Conservation (phyloP, 1,140 invertebrate species). For the Melitaea cinxia region DNA sequence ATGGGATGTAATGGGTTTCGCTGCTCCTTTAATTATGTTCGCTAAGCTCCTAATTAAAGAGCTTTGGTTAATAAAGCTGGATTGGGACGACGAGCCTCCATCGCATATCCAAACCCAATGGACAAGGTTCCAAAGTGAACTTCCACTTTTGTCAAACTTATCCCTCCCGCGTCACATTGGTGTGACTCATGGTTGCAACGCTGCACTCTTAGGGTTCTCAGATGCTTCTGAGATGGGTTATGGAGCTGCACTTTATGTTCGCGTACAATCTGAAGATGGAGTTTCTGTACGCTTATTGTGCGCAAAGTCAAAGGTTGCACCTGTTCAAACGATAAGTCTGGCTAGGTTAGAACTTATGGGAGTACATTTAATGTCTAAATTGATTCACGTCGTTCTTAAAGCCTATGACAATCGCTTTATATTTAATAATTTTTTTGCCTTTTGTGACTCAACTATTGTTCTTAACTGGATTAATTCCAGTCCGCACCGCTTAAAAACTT, state of each 20-base stretch:
- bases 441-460: too few species aligned
- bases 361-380: too few species aligned
- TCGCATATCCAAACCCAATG: not conserved
- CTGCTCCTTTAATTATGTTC: slow-evolving; percentile 38
- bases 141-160: slow-evolving; percentile 14
- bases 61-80: slow-evolving; percentile 44
- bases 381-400: too few species aligned
- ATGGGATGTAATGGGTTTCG: slow-evolving; percentile 39
- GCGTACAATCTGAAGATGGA: not conserved
- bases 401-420: too few species aligned
- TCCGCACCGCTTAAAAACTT: slow-evolving; percentile 1
- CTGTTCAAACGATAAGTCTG: too few species aligned
- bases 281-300: not conserved
- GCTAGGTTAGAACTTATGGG: too few species aligned
- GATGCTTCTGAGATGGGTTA: slow-evolving; percentile 28
- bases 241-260: slow-evolving; percentile 30
- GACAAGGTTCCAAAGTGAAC: slow-evolving; percentile 13
- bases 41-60: slow-evolving; percentile 56
- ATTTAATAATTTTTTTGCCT: too few species aligned
- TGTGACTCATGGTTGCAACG: not conserved
- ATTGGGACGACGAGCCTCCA: slow-evolving; percentile 53
- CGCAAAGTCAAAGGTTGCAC: too few species aligned
- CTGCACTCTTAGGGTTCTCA: slow-evolving; percentile 17
- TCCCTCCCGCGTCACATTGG: slow-evolving; percentile 22
- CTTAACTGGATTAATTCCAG: not conserved